phyloP scores from a whole-genome alignment of 2,113 vertebrate genomes.

The Pyxicephalus adspersus region DNA sequence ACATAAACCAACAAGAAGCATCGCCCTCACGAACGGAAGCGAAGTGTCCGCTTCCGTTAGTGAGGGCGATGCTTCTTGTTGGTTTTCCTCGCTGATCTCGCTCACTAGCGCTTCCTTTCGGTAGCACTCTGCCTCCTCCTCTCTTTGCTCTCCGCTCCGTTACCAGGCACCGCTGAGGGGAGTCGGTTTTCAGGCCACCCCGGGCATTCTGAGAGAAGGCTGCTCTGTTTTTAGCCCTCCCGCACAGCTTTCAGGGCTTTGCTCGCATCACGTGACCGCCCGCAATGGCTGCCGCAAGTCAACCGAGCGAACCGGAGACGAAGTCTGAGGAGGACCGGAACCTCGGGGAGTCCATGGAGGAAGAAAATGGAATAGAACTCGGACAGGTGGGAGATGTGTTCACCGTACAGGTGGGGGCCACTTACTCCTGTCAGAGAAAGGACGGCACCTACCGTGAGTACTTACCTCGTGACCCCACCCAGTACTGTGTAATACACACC shows the following conservation, averaged over 20 bases:
- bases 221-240: no score
- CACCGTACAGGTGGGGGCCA: constrained; percentile 1
- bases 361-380: neutral
- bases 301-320: neutral
- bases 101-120: no score
- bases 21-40: no score
- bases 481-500: neutral
- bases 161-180: no score
- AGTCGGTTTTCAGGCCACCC: no score
- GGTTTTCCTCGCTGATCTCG: no score
- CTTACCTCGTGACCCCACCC: neutral
- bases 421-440: constrained; percentile 7
- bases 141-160: no score
- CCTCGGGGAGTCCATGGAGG: neutral
- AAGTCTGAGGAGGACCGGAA: neutral
- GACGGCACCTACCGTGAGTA: constrained; percentile 25
- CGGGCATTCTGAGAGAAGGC: no score
- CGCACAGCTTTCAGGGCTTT: neutral
- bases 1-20: no score
- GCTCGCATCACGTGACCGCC: neutral
- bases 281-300: neutral
- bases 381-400: constrained; percentile 3
- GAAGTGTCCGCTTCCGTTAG: no score
- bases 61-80: no score
- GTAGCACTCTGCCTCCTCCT: no score